These are phyloP conservation scores for Bubo scandiacus DNA, from an alignment of 2,113 vertebrate genomes.

Conservation along the genomic window DNA sequence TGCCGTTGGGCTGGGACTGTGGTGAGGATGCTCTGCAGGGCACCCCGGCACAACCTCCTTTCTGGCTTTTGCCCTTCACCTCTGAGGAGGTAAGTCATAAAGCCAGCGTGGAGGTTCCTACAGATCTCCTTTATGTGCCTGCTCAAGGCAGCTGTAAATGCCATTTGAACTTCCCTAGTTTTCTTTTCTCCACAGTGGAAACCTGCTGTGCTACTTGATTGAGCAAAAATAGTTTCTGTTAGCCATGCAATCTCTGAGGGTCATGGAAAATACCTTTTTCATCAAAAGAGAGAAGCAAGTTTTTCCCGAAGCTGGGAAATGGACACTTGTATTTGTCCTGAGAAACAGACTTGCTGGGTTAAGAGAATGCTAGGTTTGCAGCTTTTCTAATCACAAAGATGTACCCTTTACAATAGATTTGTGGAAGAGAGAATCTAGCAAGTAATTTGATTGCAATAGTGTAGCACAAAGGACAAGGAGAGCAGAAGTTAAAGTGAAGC, in stretches of 20 bases:
- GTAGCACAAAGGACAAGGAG: neutral
- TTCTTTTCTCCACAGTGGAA: neutral
- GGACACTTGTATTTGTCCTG: neutral
- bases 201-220: neutral
- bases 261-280: neutral
- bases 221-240: neutral
- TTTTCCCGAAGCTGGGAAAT: neutral
- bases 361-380: neutral
- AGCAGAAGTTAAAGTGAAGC: neutral
- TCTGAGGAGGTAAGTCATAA: neutral
- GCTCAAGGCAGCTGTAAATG: neutral
- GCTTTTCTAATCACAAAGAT: neutral
- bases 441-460: neutral
- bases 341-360: neutral
- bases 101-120: fast-evolving
- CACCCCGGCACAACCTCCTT: fast-evolving
- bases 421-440: neutral
- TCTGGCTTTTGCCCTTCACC: neutral
- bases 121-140: fast-evolving
- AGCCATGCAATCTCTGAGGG: neutral
- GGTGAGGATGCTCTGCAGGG: neutral
- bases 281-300: neutral
- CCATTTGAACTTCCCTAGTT: neutral
- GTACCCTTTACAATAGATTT: neutral
- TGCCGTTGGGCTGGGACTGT: fast-evolving